Percentiles rank a stretch among this genome's conserved stretches.
These are phyloP conservation scores for Ancistrus triradiatus DNA, from an alignment of 2,113 vertebrate species.

Conservation along the genomic window DNA sequence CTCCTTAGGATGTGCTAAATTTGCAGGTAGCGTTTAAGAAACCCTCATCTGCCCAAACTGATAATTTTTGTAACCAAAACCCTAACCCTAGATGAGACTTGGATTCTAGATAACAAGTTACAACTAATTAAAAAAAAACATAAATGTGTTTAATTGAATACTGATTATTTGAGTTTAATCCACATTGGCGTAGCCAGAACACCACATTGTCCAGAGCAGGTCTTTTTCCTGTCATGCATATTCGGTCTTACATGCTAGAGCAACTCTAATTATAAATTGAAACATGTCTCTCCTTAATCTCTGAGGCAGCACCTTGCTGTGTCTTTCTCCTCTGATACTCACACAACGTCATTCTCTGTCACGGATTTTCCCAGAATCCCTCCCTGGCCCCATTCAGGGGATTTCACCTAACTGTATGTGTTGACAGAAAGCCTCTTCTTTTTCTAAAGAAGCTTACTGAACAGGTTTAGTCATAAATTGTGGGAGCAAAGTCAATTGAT, in stretches of 20 bases:
- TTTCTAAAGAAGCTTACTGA: constrained; percentile 64
- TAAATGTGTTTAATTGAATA: too few relatives aligned
- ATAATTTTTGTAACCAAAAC: too few relatives aligned
- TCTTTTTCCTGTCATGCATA: background rate
- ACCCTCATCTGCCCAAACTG: too few relatives aligned
- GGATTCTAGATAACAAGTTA: too few relatives aligned
- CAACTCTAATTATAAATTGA: constrained; percentile 6
- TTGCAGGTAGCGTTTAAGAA: too few relatives aligned
- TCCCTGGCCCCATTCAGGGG: constrained; percentile 10
- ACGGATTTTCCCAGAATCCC: constrained; percentile 36
- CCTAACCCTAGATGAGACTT: too few relatives aligned
- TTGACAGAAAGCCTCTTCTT: constrained; percentile 70
- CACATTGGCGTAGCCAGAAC: too few relatives aligned
- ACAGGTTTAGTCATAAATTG: constrained; percentile 64
- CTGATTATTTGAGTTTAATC: too few relatives aligned
- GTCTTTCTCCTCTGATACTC: constrained; percentile 33
- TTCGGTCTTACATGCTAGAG: constrained; percentile 7
- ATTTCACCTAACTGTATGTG: constrained; percentile 45
- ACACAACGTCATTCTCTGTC: constrained; percentile 40
- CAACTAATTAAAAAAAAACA: too few relatives aligned
- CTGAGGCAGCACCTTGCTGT: constrained; percentile 32
- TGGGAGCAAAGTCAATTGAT: constrained; percentile 64
- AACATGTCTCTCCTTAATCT: constrained; percentile 18
- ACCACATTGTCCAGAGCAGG: too few relatives aligned
- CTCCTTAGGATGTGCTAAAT: too few relatives aligned